Evolutionary conservation across 2,888 invertebrate genomes (phyloP).

Genomic region (Cosmopolites sordidus): DNA sequence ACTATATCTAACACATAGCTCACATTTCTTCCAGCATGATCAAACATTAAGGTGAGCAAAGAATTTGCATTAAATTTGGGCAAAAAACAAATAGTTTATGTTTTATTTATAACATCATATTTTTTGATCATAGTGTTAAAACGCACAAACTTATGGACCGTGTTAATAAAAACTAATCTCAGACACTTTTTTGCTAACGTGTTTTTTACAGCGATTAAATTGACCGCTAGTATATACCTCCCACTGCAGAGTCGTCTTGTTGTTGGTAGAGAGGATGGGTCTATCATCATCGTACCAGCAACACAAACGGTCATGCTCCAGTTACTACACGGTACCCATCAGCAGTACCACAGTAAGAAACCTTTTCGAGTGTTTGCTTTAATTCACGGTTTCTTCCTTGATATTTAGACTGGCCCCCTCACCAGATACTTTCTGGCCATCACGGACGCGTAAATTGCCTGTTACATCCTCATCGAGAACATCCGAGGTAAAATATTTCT

Average conservation of each 20-base stretch:
- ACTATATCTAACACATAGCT: too few relatives aligned
- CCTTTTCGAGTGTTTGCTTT: not conserved
- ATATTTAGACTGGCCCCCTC: slow-evolving; percentile 83
- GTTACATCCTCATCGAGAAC: slow-evolving; percentile 89
- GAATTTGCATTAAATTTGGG: too few relatives aligned
- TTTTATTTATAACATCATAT: too few relatives aligned
- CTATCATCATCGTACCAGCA: slow-evolving; percentile 92
- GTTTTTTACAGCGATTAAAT: slow-evolving; percentile 57
- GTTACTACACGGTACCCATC: slow-evolving; percentile 81
- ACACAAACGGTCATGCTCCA: slow-evolving; percentile 94
- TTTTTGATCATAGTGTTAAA: too few relatives aligned
- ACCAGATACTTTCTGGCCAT: slow-evolving; percentile 84
- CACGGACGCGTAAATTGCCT: slow-evolving; percentile 91
- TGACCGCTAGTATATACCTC: slow-evolving; percentile 92
- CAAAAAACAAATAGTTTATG: too few relatives aligned
- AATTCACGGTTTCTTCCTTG: not conserved
- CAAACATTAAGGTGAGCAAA: too few relatives aligned
- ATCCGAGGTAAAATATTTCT: slow-evolving; percentile 50
- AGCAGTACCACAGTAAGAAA: slow-evolving; percentile 65
- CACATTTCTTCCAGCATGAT: too few relatives aligned
- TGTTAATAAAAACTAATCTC: not conserved
- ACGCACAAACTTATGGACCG: too few relatives aligned
- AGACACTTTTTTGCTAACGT: slow-evolving; percentile 6
- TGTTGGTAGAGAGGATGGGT: slow-evolving; percentile 92
- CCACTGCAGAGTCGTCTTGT: slow-evolving; percentile 90